Base-by-base conservation (phyloP, 1,140 invertebrate genomes). In the Drosophila elegans region DNA sequence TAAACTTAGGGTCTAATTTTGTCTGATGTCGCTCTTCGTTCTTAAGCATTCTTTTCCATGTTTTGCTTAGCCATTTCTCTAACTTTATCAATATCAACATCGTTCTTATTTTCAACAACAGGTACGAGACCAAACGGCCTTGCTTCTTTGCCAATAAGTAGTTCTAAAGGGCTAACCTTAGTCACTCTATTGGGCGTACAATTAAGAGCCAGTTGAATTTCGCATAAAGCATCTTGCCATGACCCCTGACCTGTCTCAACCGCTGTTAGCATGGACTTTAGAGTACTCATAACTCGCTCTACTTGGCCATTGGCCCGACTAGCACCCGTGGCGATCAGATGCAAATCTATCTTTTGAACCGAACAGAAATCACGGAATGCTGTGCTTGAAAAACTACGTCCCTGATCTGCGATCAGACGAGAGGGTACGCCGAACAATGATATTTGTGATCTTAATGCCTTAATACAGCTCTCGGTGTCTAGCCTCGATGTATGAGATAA, bases 381-480 rank as follows among this genome's bases (percentile, higher is more conserved):
- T 32, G 46, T 49, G 12, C 46, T 49, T n/a, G 34, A 49, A 49
- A 49, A 49, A 49, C 29, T 32, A 49, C 27, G 48, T 49, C n/a
- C 48, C 48, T 49, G 29, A 49, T 49, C 12, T 49, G 34, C 34
- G 7, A 36, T 36, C 34, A 36, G 34, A 36, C 34, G 34, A 11
- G 34, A 36, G 7, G 48, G 46, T 4, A 49, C 48, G 12, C 12
- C 46, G 4, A 49, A 49, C 27, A 49, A 32, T 49, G 27, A 49
- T 34, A 49, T 49, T 49, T 21, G 16, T 21, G 16, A 21, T 21
- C 16, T 21, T 21, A 21, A 21, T 21, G 16, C 16, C 16, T 21
- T 21, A 21, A 21, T 21, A 21, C 16, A 21, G 16, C 16, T 21
- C 16, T 21, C 16, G 16, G 16, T 21, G 16, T 21, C 16, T 21